phyloP scores from a whole-genome alignment of 2,797 vertebrate species.

The Paramormyrops hopkinsi region DNA sequence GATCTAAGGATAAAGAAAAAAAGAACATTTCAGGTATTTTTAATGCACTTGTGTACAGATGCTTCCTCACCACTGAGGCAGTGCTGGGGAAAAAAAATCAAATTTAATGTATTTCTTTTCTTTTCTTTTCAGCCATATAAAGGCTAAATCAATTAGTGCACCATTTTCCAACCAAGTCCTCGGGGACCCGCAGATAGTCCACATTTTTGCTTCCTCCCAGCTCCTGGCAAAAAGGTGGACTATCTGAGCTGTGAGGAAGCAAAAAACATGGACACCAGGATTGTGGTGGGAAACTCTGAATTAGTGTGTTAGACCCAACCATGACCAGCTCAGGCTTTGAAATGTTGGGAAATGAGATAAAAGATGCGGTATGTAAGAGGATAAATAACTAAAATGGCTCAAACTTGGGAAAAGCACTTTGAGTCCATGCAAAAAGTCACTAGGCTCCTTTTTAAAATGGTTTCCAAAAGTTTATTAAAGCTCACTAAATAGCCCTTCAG shows the following conservation, averaged over 20 bases:
- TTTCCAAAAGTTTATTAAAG: background rate
- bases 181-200: background rate
- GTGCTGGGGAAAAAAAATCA: background rate
- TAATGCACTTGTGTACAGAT: background rate
- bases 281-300: background rate
- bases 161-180: background rate
- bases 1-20: conserved; percentile 58
- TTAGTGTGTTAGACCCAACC: background rate
- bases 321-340: background rate
- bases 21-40: background rate
- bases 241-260: background rate
- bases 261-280: background rate
- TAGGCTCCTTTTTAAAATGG: background rate
- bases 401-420: background rate
- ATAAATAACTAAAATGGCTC: background rate
- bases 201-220: background rate
- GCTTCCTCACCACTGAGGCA: background rate
- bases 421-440: background rate
- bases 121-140: background rate
- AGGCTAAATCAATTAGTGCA: background rate
- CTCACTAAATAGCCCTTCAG: background rate
- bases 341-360: background rate
- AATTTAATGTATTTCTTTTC: background rate
- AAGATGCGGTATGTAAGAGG: background rate
- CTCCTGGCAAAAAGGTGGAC: background rate